Conservation (phyloP, 2,888 invertebrate genomes). For the Drosophila borealis region DNA sequence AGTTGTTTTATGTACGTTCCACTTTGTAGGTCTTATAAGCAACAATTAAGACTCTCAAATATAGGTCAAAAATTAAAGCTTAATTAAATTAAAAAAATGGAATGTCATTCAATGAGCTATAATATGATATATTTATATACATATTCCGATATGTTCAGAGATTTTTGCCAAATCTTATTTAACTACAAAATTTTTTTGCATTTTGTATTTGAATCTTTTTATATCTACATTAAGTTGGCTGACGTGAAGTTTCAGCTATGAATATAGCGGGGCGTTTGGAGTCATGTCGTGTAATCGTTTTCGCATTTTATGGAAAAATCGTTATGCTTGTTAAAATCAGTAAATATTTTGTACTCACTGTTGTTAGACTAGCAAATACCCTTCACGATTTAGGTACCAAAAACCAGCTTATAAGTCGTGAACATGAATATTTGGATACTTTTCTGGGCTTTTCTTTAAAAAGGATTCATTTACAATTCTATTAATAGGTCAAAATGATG, state of each 20-base stretch:
- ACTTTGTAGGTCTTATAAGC: neutral
- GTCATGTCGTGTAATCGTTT: constrained; percentile 8
- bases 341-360: neutral
- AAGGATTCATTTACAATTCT: no score
- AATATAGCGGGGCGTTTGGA: constrained; percentile 4
- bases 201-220: constrained; percentile 8
- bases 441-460: no score
- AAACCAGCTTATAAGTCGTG: no score
- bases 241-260: constrained; percentile 3
- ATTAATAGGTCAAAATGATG: no score
- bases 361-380: neutral
- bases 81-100: neutral
- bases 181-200: constrained; percentile 1
- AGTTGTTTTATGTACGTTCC: neutral
- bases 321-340: constrained; percentile 2
- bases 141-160: no score
- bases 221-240: constrained; percentile 8
- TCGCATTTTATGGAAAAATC: constrained; percentile 6
- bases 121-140: no score
- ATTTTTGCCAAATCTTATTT: neutral
- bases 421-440: no score
- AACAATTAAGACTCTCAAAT: neutral
- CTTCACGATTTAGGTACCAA: no score
- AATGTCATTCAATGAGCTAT: neutral
- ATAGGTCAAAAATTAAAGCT: neutral